Conservation (phyloP, 2,888 invertebrate species). For the Meiosimyza decipiens region DNA sequence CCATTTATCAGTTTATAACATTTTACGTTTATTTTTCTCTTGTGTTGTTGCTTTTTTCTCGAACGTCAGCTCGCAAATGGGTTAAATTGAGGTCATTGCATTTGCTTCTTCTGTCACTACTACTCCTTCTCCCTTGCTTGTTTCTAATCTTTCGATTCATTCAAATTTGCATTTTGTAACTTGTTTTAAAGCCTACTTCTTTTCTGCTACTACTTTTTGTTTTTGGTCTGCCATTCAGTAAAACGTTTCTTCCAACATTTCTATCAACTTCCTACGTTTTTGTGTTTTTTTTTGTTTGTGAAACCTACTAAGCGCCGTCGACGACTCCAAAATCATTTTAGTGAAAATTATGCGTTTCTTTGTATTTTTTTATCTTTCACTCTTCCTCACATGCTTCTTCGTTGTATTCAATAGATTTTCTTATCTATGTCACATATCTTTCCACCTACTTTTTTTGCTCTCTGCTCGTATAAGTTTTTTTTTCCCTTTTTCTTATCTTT, state of each 20-base stretch:
- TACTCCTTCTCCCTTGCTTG: background rate
- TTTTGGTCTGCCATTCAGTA: conserved; percentile 38
- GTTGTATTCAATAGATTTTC: background rate
- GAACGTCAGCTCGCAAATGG: conserved; percentile 46
- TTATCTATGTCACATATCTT: background rate
- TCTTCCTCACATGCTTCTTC: background rate
- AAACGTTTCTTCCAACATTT: conserved; percentile 6
- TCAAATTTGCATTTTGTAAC: conserved; percentile 21
- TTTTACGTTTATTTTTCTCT: conserved; percentile 12
- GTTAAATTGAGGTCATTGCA: conserved; percentile 59
- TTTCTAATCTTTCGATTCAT: conserved; percentile 20
- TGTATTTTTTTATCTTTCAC: background rate
- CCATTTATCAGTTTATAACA: background rate
- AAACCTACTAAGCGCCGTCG: too few species aligned
- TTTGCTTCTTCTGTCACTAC: conserved; percentile 40
- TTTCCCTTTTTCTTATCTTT: background rate
- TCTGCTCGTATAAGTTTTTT: background rate
- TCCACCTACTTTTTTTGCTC: background rate
- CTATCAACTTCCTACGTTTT: background rate
- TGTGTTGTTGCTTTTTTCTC: conserved; percentile 38
- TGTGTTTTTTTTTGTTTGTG: background rate
- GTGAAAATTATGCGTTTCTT: too few species aligned
- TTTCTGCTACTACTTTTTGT: conserved; percentile 44
- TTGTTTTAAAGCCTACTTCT: conserved; percentile 39
- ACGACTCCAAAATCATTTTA: too few species aligned